phyloP scores from a whole-genome alignment of 1,140 invertebrate genomes.

The Holotrichia oblita region DNA sequence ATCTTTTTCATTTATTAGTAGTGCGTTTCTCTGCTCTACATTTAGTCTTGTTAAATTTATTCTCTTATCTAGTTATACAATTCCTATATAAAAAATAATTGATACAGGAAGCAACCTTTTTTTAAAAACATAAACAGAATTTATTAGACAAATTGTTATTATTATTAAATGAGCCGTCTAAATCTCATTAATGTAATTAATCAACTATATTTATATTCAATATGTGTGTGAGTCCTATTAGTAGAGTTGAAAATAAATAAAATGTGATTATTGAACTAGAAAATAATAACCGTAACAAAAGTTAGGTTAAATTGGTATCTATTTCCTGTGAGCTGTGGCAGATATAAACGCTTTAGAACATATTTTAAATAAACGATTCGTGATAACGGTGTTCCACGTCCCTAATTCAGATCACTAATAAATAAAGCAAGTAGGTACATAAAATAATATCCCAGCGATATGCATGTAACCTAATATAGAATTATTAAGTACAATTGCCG shows the following conservation, averaged over 20 bases:
- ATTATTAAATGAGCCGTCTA: neutral
- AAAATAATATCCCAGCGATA: neutral
- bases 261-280: constrained; percentile 27
- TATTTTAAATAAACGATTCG: constrained; percentile 20
- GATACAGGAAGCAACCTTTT: too few species aligned
- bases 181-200: neutral
- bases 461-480: neutral
- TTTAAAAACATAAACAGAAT: too few species aligned
- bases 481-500: constrained; percentile 15
- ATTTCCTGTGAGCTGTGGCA: constrained; percentile 21
- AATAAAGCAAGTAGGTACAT: constrained; percentile 1
- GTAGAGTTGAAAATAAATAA: neutral
- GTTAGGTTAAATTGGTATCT: constrained; percentile 23
- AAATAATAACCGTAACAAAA: constrained; percentile 35
- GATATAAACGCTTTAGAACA: constrained; percentile 18
- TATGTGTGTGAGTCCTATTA: neutral
- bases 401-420: constrained; percentile 27
- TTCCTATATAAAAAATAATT: too few species aligned
- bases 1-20: too few species aligned
- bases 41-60: too few species aligned
- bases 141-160: too few species aligned
- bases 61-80: too few species aligned
- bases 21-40: too few species aligned
- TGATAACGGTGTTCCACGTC: constrained; percentile 35
- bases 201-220: neutral